These are phyloP conservation scores for Chrysogorgia sp. DNA, from an alignment of 92 coral and sea anemone species.

Conservation along the genomic window DNA sequence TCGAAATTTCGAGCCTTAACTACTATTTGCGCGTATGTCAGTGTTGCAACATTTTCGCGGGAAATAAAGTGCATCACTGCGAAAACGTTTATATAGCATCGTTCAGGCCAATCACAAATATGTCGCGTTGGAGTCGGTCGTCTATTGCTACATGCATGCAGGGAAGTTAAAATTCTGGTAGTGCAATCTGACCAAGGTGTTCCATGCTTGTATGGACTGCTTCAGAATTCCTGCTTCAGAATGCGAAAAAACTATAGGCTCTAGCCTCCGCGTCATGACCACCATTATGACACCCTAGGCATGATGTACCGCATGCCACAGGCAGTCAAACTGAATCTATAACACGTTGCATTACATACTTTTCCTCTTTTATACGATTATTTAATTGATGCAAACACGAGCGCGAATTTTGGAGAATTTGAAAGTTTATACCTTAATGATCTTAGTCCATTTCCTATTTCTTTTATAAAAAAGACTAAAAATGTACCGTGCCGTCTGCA, in stretches of 20 bases:
- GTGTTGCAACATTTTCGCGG: slow-evolving; percentile 46
- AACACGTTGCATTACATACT: no score
- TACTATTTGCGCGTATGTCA: slow-evolving; percentile 57
- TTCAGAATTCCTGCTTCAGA: slow-evolving; percentile 63
- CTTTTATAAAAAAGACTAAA: no score
- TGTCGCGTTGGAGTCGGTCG: slow-evolving; percentile 63
- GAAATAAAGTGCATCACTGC: slow-evolving; percentile 56
- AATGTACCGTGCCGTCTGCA: no score
- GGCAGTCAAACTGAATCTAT: no score
- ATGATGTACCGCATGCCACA: no score
- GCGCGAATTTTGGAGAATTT: no score
- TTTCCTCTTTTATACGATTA: no score
- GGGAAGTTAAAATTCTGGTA: slow-evolving; percentile 65
- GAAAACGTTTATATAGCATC: slow-evolving; percentile 57
- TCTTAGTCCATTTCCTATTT: no score
- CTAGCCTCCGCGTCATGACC: no score
- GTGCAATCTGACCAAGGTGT: slow-evolving; percentile 54
- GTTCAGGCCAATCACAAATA: slow-evolving; percentile 66
- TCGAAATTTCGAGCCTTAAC: slow-evolving; percentile 63
- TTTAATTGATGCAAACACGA: no score
- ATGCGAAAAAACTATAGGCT: slow-evolving; percentile 44
- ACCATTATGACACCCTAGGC: no score
- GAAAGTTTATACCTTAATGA: no score
- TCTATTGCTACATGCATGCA: slow-evolving; percentile 52
- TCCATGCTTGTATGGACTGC: slow-evolving; percentile 67